Base-by-base conservation (phyloP, 1,140 invertebrate genomes). In the Nephila pilipes region DNA sequence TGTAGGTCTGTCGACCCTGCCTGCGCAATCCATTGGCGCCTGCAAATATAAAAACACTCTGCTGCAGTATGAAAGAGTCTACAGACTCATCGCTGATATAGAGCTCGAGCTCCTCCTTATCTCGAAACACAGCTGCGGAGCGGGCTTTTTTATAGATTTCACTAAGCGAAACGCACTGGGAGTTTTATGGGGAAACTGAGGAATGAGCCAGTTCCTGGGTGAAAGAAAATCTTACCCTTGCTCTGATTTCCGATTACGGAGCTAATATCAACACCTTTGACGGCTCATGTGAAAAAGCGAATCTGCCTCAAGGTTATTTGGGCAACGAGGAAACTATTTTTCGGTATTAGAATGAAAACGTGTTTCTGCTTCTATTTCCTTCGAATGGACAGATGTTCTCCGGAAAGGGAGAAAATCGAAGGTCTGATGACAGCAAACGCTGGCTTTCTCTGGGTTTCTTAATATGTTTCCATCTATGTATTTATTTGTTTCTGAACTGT, bases 1-100 rank as follows among this genome's bases (percentile, higher is more conserved):
- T 99, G 96, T 99, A 99, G 94, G 99, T 99, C 96, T 99, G 99
- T 95, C 99, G 97, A 93, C 98, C 98, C 95, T 98, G 97, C 96
- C 98, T 97, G 96, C 98, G 97, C 94, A 99, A 96, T 94, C 98
- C 98, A 96, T 98, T 99, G 95, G 98, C 98, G 96, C 98, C 98
- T 98, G 96, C 88, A 89, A 93, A 89, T 65, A 89, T 89, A 93
- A n/a, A n/a, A 93, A 93, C 92, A 92, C 63, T 93, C 85, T 69
- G 91, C 83, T 93, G 91, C 91, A 93, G 91, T 93, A 93, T 87
- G 83, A 93, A 87, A 93, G 65, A 75, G 91, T 93, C 63, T 29
- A n/a, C n/a, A 93, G 91, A 93, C 80, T 38, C 32, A 75, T 75
- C 65, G 16, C 25, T 18, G 65, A 75, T 75, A 36, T 29, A 75